Evolutionary conservation across 2,797 vertebrate genomes (phyloP), one percentile per base, ranked within the genome.

Genomic region (Denticeps clupeoides): DNA sequence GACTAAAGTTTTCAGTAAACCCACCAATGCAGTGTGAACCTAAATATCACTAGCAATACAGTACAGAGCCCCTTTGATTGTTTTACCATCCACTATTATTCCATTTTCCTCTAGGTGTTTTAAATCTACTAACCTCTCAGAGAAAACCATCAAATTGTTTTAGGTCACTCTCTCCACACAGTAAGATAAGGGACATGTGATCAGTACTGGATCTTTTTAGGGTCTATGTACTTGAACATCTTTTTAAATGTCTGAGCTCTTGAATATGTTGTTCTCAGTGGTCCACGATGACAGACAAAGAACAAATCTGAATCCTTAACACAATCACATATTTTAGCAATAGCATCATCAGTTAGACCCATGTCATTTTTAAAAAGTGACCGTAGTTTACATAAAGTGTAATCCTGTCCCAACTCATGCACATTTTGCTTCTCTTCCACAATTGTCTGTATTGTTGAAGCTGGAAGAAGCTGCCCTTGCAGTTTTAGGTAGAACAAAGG

Each of bases 341-440:
- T 49, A 1, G 43, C 51, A 16, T 59, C 51, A 43, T 57, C 56
- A 50, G 58, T 28, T 18, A 49, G 7, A 12, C 16, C 5, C 29
- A 46, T 40, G 2, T 59, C 22, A 41, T 57, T 56, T 27, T 9
- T 37, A 21, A 63, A 15, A 18, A 51, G 26, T 42, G 22, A 55
- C 7, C n/a, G 18, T 1, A 56, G 2, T 35, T 22, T 40, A 42
- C 10, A 53, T n/a, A 60, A 21, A 31, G 47, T 59, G 32, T 61
- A 59, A 11, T 13, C 43, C 13, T 59, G 60, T 29, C 63, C 61
- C 37, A 66, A 47, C 43, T 64, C 55, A 6, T 66, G 49, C 28
- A 68, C 47, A 23, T 59, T 65, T 23, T 60, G 63, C 7, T 68
- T 62, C 8, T 68, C 58, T 8, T 68, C 68, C 45, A 65, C 49